Evolutionary conservation across 2,797 vertebrate genomes (phyloP).

Genomic region (Acestrorhynchus altus): DNA sequence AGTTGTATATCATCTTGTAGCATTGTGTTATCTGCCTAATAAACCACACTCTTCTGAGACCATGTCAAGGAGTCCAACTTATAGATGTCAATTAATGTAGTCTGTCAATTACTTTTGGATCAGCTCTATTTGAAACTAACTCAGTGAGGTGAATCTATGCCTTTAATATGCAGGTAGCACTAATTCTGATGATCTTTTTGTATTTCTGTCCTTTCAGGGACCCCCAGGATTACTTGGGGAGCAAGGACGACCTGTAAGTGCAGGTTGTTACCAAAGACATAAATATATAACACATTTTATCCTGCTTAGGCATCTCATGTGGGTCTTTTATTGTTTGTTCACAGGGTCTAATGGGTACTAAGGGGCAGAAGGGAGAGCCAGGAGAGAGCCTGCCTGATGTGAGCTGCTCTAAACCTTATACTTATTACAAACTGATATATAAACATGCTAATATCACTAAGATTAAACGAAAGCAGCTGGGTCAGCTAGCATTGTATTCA

Average conservation of each 20-base stretch:
- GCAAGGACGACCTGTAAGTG: conserved; percentile 79
- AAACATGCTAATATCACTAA: not conserved
- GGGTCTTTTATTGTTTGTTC: not conserved
- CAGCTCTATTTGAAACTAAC: no score
- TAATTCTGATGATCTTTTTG: no score
- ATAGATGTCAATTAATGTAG: no score
- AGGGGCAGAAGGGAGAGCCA: conserved; percentile 87
- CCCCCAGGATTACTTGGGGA: conserved; percentile 76
- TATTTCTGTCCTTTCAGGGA: conserved; percentile 68
- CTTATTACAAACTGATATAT: conserved; percentile 60
- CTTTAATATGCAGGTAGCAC: not conserved
- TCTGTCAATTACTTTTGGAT: no score
- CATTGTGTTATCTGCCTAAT: no score
- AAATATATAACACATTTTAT: not conserved
- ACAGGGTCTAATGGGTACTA: conserved; percentile 76
- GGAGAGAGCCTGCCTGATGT: conserved; percentile 85
- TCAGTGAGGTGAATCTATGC: no score
- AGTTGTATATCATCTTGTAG: no score
- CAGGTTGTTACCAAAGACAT: conserved; percentile 1
- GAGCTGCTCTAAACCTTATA: conserved; percentile 6
- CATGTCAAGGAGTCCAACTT: no score
- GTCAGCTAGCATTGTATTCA: not conserved
- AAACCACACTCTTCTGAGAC: no score
- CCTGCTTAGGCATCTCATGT: not conserved
- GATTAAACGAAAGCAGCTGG: not conserved